Base-by-base conservation (phyloP, 2,113 vertebrate species). In the Abramis brama region DNA sequence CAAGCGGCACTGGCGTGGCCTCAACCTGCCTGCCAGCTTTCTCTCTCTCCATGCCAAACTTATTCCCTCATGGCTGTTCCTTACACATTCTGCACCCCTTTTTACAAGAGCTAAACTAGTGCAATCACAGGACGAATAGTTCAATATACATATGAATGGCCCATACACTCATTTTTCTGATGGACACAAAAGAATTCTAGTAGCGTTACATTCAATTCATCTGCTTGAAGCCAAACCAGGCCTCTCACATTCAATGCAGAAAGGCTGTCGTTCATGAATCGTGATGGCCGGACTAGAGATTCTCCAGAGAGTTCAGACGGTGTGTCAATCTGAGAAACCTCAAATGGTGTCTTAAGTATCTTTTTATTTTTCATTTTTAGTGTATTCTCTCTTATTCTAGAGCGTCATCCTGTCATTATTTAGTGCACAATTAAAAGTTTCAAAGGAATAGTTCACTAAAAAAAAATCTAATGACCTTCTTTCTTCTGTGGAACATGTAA, bases 1-100 rank as follows among this genome's bases (percentile, higher is more conserved):
- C 93, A 91, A 93, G 94, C 94, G 94, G 91, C 92, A 93, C 95
- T 96, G 95, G 94, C 94, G 92, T 93, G 92, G 93, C 94, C 94
- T 95, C 94, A 95, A 93, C 91, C 90, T 88, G 91, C 90, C 92
- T 96, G 95, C 94, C 94, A 95, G 94, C 92, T 93, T 95, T 93
- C 19, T 77, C 45, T 47, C 25, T 73, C 39, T 60, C 73, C 30
- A 87, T 89, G 88, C 93, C 94, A 93, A 92, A 92, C 93, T 91
- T 91, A 92, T 92, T 93, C 93, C 94, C 93, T 92, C 88, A 92
- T 93, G 93, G 91, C 93, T 84, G 92, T 89, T 93, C 90, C 89
- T 90, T 92, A 81, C 59, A 91, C 92, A 92, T 93, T 91, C 91
- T 87, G 90, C 89, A 89, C 91, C 89, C 91, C 89, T 93, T 93